Percentiles rank a stretch among this genome's conserved stretches.
Evolutionary conservation across 2,888 invertebrate species (phyloP).

Genomic region (Celastrina argiolus): DNA sequence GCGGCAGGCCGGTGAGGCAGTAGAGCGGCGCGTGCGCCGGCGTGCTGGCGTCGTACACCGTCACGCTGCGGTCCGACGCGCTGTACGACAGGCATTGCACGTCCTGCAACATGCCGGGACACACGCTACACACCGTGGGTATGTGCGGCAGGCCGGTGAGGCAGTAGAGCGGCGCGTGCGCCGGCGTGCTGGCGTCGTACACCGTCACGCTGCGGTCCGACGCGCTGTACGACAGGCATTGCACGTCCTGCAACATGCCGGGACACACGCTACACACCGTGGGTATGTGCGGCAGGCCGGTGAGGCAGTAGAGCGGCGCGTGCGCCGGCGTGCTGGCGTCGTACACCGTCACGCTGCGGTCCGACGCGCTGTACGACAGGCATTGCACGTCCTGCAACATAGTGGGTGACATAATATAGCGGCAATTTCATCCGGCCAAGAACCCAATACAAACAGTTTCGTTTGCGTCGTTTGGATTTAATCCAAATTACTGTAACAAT

Average conservation of each 20-base stretch:
- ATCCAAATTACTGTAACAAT: too few relatives aligned
- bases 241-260: conserved; percentile 65
- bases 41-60: conserved; percentile 78
- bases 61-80: conserved; percentile 78
- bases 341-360: conserved; percentile 78
- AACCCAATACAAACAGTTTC: too few relatives aligned
- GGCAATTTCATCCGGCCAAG: too few relatives aligned
- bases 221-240: conserved; percentile 72
- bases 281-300: conserved; percentile 67
- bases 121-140: conserved; percentile 59
- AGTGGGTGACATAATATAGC: too few relatives aligned
- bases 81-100: too few relatives aligned
- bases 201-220: conserved; percentile 79
- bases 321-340: conserved; percentile 79
- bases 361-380: conserved; percentile 75
- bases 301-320: conserved; percentile 58
- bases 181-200: conserved; percentile 78
- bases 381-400: conserved; percentile 69
- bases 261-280: conserved; percentile 52
- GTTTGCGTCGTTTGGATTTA: too few relatives aligned
- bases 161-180: conserved; percentile 76
- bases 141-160: conserved; percentile 77
- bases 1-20: conserved; percentile 76
- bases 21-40: conserved; percentile 76
- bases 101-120: too few relatives aligned